phyloP scores from a whole-genome alignment of 2,797 vertebrate genomes.

The Pachyuromys duprasi region DNA sequence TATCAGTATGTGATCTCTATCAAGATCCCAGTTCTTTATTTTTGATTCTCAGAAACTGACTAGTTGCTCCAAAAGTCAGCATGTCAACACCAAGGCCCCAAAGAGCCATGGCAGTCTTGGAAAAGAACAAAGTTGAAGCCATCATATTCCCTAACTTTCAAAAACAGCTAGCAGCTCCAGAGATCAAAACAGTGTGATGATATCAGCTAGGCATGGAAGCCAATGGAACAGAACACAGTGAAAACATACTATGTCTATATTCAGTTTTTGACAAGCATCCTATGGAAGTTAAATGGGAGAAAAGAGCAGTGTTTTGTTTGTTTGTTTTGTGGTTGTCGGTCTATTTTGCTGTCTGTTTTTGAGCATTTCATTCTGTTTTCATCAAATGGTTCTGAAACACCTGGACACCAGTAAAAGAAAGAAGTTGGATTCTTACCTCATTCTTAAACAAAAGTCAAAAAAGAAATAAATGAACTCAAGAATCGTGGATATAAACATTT shows the following conservation, averaged over 20 bases:
- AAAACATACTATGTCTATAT: neutral
- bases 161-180: neutral
- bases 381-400: neutral
- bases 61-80: neutral
- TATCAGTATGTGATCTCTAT: neutral
- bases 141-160: neutral
- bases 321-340: neutral
- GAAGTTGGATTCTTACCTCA: neutral
- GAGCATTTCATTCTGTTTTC: neutral
- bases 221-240: neutral
- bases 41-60: conserved; percentile 3
- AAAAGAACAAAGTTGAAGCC: neutral
- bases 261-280: neutral
- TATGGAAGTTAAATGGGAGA: neutral
- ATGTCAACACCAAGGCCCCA: neutral
- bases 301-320: neutral
- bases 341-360: neutral
- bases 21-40: neutral
- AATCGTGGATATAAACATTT: neutral
- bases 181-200: neutral
- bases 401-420: neutral
- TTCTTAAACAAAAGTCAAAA: neutral
- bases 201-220: neutral
- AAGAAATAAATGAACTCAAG: neutral
- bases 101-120: neutral